phyloP scores from a whole-genome alignment of 92 coral and sea anemone genomes.

The Zoanthus gigantus region DNA sequence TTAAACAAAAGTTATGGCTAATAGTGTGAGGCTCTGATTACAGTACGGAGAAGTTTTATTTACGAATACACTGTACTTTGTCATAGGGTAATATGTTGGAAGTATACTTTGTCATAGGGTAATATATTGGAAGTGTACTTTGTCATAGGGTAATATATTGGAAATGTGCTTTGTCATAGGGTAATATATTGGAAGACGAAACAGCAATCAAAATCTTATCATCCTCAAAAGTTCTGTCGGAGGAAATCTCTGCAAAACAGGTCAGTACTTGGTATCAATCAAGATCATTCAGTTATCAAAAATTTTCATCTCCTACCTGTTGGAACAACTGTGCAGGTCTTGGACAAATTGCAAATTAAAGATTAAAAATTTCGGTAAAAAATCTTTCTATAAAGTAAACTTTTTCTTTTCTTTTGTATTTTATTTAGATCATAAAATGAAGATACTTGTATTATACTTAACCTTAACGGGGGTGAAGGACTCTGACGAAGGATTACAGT shows the following conservation, averaged over 20 bases:
- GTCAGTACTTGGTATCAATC: constrained; percentile 38
- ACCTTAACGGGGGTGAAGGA: too few relatives aligned
- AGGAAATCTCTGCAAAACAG: constrained; percentile 99
- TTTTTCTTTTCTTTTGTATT: too few relatives aligned
- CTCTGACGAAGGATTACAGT: too few relatives aligned
- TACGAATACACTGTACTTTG: neutral
- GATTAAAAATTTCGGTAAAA: too few relatives aligned
- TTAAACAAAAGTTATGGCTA: neutral
- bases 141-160: constrained; percentile 32
- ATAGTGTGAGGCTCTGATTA: too few relatives aligned
- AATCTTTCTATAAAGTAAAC: too few relatives aligned
- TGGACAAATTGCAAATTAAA: too few relatives aligned
- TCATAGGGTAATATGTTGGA: constrained; percentile 29
- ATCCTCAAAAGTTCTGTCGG: constrained; percentile 95
- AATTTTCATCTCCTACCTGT: neutral
- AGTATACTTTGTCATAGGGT: constrained; percentile 35
- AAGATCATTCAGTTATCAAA: neutral
- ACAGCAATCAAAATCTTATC: constrained; percentile 97
- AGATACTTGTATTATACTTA: too few relatives aligned
- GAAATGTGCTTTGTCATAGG: constrained; percentile 52
- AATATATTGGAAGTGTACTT: neutral
- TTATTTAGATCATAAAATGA: too few relatives aligned
- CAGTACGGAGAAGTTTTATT: too few relatives aligned
- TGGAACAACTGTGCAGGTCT: too few relatives aligned
- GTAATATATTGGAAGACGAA: constrained; percentile 98